Percentiles rank a stretch among this genome's conserved stretches.
Conservation (phyloP, 1,140 invertebrate genomes). For the Ctenoplectra terminalis region DNA sequence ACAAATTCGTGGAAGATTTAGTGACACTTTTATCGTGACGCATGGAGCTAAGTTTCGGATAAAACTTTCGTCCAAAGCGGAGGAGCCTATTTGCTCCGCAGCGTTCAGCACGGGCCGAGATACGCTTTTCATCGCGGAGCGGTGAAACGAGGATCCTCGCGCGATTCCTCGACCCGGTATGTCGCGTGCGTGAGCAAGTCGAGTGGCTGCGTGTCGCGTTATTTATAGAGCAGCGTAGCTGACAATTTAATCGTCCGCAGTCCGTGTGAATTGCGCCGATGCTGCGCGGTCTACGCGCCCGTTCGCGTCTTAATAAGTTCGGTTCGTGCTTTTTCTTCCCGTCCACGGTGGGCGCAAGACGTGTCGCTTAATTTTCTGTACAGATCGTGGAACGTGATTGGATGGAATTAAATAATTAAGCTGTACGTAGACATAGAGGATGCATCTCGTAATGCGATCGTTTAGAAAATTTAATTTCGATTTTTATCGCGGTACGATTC, state of each 20-base stretch:
- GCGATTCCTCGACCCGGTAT: conserved; percentile 16
- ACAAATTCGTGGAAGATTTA: conserved; percentile 32
- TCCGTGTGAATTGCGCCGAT: conserved; percentile 67
- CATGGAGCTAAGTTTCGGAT: not conserved
- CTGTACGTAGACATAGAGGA: too few species aligned
- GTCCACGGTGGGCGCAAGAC: too few species aligned
- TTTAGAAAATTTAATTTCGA: too few species aligned
- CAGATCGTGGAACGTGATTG: too few species aligned
- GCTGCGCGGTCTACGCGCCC: conserved; percentile 32
- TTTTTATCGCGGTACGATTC: too few species aligned
- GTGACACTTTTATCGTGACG: conserved; percentile 22
- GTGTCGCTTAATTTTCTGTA: too few species aligned
- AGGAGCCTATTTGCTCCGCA: conserved; percentile 43
- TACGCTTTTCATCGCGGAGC: conserved; percentile 58
- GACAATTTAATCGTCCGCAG: conserved; percentile 74
- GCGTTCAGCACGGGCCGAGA: conserved; percentile 24
- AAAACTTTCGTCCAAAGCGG: conserved; percentile 39
- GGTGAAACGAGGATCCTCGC: conserved; percentile 56
- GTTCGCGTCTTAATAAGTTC: conserved; percentile 68
- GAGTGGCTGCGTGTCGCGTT: conserved; percentile 57
- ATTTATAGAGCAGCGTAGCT: conserved; percentile 73
- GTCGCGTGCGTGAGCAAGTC: conserved; percentile 26
- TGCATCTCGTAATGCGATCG: too few species aligned
- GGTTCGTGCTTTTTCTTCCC: not conserved
- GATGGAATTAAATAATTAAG: too few species aligned